Base-by-base conservation (phyloP, 2,113 vertebrate genomes). In the Taurulus bubalis region DNA sequence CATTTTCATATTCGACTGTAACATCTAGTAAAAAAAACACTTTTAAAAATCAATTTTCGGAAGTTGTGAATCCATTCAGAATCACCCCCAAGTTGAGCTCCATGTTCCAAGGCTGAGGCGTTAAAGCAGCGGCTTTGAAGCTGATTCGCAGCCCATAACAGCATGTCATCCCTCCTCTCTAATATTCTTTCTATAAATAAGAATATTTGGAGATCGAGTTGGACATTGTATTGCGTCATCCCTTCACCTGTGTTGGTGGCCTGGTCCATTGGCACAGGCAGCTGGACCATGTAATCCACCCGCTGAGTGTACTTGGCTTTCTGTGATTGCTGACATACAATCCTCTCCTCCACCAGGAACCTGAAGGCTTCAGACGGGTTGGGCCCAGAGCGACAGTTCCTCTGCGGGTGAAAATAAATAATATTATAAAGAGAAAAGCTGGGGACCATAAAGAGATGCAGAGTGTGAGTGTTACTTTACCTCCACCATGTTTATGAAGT, bases 401-500 rank as follows among this genome's bases (percentile, higher is more conserved):
- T 97, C 98, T 99, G 93, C 3, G 22, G 65, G 60, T 26, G 3
- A 75, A 32, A 77, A 12, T 2, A 53, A 64, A 74, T 24, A 55
- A 47, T 16, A 7, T 73, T 3, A 55, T 22, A 11, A 22, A 9
- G 55, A 30, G 0, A 24, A n/a, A 18, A 62, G 8, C 2, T 47
- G 60, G 10, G 1, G 5, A 28, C 0, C 3, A 34, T n/a, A 16
- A 22, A 9, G 14, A 53, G 11, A n/a, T 45, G 24, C 24, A 65
- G 0, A 36, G 6, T 6, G 0, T 34, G 30, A 38, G 14, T 2
- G 2, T 32, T 49, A 38, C 59, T 75, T 95, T 95, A 99, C 98
- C 97, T 99, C 98, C 84, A 99, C 97, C 98, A 99, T 99, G 94
- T 99, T 99, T 90, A 99, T 98, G 89, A 99, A 98, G 93, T 99